Conservation (phyloP, 1,140 invertebrate genomes). For the Apis cerana region DNA sequence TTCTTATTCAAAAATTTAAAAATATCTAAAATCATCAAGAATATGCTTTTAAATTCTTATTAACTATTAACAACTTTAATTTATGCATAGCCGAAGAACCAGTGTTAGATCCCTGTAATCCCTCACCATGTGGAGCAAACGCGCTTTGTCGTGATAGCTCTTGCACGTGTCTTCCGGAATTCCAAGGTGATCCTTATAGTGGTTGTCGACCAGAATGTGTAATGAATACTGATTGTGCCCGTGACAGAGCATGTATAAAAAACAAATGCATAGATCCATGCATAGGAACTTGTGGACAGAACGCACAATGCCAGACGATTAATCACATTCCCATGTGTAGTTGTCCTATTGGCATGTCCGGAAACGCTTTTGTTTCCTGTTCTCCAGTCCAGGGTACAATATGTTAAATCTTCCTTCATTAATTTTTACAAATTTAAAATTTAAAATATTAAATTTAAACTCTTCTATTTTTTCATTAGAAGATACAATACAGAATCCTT, state of each 20-base stretch:
- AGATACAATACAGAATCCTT: neutral
- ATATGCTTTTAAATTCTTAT: neutral
- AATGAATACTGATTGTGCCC: conserved; percentile 85
- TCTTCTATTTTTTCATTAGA: neutral
- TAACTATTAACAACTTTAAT: neutral
- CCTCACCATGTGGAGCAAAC: conserved; percentile 76
- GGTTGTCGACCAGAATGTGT: conserved; percentile 89
- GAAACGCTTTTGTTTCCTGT: conserved; percentile 87
- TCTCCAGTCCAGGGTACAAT: conserved; percentile 74
- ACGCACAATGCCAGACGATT: conserved; percentile 86
- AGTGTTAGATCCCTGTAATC: conserved; percentile 51
- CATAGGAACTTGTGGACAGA: conserved; percentile 85
- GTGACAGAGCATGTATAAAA: conserved; percentile 84
- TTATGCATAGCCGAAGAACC: neutral
- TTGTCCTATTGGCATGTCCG: conserved; percentile 85
- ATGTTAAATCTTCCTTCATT: too few species aligned
- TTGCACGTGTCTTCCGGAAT: conserved; percentile 80
- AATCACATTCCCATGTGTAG: conserved; percentile 87
- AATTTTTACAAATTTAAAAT: too few species aligned
- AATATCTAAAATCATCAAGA: too few species aligned
- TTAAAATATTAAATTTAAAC: too few species aligned
- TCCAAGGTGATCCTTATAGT: conserved; percentile 84
- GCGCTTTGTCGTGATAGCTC: conserved; percentile 80
- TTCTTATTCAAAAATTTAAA: too few species aligned
- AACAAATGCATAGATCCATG: conserved; percentile 85